phyloP scores from a whole-genome alignment of 2,113 vertebrate species.

The Archocentrus centrarchus region DNA sequence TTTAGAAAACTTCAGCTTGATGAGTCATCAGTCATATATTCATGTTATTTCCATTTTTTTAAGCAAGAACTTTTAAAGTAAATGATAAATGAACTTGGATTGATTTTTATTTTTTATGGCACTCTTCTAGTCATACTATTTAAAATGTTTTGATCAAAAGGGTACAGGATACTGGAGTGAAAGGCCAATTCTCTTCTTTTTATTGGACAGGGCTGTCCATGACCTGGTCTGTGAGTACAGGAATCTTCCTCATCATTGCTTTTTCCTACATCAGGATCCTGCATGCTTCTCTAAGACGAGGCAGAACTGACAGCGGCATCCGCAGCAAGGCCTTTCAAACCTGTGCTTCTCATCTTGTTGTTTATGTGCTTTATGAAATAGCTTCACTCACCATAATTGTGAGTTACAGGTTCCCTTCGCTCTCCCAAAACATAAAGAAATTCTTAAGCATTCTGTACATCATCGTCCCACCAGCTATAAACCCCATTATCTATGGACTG shows the following conservation, averaged over 20 bases:
- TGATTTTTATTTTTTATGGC: neutral
- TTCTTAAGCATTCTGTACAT: slow-evolving; percentile 57
- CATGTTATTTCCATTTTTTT: neutral
- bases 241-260: slow-evolving; percentile 61
- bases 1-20: neutral
- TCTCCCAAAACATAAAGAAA: slow-evolving; percentile 55
- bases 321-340: slow-evolving; percentile 65
- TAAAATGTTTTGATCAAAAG: neutral
- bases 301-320: neutral
- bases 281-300: slow-evolving; percentile 18
- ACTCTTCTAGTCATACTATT: neutral
- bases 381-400: slow-evolving; percentile 10
- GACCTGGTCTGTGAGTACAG: slow-evolving; percentile 46
- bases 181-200: neutral
- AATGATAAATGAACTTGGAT: neutral
- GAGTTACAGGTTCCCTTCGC: slow-evolving; percentile 32
- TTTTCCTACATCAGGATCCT: slow-evolving; percentile 70
- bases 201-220: slow-evolving; percentile 53
- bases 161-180: neutral
- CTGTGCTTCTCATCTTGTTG: slow-evolving; percentile 52
- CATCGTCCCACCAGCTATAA: slow-evolving; percentile 55
- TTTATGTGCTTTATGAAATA: slow-evolving; percentile 59
- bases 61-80: neutral
- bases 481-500: slow-evolving; percentile 72
- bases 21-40: neutral